Percentiles rank a stretch among this genome's conserved stretches.
These are phyloP conservation scores for Ispidina picta DNA, from an alignment of 2,797 vertebrate species.

Conservation along the genomic window DNA sequence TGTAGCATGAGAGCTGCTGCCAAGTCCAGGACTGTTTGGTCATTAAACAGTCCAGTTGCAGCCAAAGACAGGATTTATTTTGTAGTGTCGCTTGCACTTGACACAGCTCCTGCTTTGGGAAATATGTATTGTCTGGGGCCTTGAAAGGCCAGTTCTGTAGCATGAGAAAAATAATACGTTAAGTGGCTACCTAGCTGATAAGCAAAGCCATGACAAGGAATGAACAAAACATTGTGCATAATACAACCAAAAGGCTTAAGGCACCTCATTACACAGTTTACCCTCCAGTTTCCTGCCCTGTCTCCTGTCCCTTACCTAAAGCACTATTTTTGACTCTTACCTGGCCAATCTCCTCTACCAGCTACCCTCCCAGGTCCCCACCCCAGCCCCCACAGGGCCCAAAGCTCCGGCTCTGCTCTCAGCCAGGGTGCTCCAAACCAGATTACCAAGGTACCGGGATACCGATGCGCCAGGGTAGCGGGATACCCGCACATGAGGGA, in stretches of 20 bases:
- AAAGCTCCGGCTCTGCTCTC: accelerated
- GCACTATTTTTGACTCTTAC: not conserved
- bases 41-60: not conserved
- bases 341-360: no score
- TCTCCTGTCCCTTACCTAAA: not conserved
- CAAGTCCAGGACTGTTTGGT: not conserved
- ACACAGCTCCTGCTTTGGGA: not conserved
- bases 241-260: not conserved
- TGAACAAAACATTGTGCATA: not conserved
- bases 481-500: accelerated
- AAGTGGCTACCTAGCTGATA: not conserved
- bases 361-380: not conserved
- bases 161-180: not conserved
- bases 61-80: not conserved
- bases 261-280: not conserved
- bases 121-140: not conserved
- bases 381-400: no score
- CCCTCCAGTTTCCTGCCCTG: not conserved
- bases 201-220: not conserved
- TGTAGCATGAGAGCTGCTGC: not conserved
- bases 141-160: not conserved
- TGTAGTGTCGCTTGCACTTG: accelerated
- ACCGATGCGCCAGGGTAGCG: not conserved
- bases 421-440: not conserved
- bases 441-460: not conserved